These are phyloP conservation scores for Henicopernis longicauda DNA, from an alignment of 2,113 vertebrate genomes.

Conservation along the genomic window DNA sequence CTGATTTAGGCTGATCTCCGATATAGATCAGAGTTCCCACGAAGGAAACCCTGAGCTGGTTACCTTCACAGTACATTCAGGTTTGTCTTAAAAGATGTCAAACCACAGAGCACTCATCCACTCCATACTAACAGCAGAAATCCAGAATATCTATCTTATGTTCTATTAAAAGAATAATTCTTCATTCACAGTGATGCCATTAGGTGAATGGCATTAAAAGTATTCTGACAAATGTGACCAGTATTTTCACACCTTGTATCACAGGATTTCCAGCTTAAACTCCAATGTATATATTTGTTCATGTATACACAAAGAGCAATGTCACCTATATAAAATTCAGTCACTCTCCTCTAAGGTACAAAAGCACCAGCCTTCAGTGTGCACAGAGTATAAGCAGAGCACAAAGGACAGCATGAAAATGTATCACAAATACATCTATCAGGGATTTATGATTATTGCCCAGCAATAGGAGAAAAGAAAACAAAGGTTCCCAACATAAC, in stretches of 20 bases:
- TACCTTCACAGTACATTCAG: background rate
- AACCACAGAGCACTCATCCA: background rate
- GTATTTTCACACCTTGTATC: background rate
- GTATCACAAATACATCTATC: background rate
- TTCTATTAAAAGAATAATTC: background rate
- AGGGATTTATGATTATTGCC: background rate
- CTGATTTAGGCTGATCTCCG: background rate
- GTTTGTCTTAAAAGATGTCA: background rate
- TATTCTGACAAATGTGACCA: background rate
- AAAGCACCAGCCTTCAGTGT: background rate
- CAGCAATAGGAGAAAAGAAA: background rate
- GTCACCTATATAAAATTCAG: background rate
- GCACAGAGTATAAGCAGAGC: background rate
- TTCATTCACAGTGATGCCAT: background rate
- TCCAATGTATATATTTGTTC: background rate
- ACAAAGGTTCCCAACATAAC: background rate
- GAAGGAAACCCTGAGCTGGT: background rate
- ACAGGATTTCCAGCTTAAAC: background rate
- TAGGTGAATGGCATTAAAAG: background rate
- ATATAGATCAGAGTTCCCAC: accelerated
- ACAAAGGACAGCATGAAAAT: background rate
- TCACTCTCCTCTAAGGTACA: background rate
- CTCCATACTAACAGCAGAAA: background rate
- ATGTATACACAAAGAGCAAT: background rate
- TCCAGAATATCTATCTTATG: background rate